Percentiles rank a stretch among this genome's conserved stretches.
phyloP scores from a whole-genome alignment of 2,113 vertebrate species.

The Rhinolophus sinicus region DNA sequence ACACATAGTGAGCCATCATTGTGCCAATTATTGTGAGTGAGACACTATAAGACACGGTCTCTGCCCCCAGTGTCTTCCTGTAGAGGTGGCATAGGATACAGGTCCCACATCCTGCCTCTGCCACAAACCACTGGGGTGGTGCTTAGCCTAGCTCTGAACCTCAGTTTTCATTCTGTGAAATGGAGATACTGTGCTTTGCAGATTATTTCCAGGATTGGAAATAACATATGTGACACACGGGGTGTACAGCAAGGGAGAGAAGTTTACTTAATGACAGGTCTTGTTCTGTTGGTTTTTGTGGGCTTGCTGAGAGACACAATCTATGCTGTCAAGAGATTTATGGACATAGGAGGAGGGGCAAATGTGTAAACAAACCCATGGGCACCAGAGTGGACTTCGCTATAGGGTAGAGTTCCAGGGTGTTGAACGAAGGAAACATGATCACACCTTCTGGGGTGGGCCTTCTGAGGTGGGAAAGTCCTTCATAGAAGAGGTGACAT shows the following conservation, averaged over 20 bases:
- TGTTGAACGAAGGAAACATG: neutral
- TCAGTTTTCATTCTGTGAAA: neutral
- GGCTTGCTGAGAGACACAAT: neutral
- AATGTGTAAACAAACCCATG: accelerated
- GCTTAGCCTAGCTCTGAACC: neutral
- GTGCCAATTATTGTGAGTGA: neutral
- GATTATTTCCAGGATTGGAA: neutral
- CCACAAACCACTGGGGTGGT: neutral
- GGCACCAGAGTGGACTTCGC: neutral
- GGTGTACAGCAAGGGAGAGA: neutral
- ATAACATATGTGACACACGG: neutral
- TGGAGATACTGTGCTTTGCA: neutral
- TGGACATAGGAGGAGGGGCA: neutral
- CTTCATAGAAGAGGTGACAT: neutral
- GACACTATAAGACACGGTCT: neutral
- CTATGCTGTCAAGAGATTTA: neutral
- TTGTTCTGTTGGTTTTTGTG: neutral
- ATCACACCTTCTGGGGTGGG: too few relatives aligned
- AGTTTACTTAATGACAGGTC: neutral
- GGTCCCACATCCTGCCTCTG: neutral
- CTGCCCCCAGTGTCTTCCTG: neutral
- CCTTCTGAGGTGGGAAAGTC: neutral
- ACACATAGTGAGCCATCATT: neutral
- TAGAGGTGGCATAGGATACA: neutral
- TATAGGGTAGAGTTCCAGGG: neutral